Conservation (phyloP, 2,797 vertebrate species). For the Megaceryle alcyon region DNA sequence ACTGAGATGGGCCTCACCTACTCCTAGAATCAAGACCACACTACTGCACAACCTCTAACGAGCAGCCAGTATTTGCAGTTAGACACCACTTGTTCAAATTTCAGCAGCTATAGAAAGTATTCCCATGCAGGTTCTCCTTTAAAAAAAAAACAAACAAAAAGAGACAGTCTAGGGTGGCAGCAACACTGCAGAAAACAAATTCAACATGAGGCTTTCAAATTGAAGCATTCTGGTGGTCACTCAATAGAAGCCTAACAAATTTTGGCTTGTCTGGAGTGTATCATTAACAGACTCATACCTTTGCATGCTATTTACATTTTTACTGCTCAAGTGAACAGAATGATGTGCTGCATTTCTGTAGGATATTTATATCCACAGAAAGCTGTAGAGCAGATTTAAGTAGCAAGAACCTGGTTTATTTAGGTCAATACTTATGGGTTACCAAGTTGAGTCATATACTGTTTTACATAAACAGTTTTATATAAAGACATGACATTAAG, state of each 20-base stretch:
- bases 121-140: not conserved
- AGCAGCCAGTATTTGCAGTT: not conserved
- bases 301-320: constrained; percentile 21
- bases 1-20: not conserved
- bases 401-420: not conserved
- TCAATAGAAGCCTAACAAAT: not conserved
- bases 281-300: not conserved
- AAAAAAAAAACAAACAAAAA: not conserved
- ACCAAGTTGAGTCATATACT: not conserved
- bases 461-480: constrained; percentile 8
- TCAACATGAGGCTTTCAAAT: not conserved
- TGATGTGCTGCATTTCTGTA: not conserved
- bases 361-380: not conserved
- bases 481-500: not conserved
- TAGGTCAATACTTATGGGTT: not conserved
- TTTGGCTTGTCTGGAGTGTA: not conserved
- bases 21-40: not conserved
- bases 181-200: not conserved
- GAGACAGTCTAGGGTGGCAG: not conserved
- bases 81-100: not conserved
- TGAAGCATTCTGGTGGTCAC: not conserved
- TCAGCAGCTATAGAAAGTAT: not conserved
- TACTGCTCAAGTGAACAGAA: not conserved
- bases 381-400: constrained; percentile 5
- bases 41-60: not conserved